Conservation (phyloP, 30 jellyfish, hydroid and myxozoan species). For the Aurelia sp. region DNA sequence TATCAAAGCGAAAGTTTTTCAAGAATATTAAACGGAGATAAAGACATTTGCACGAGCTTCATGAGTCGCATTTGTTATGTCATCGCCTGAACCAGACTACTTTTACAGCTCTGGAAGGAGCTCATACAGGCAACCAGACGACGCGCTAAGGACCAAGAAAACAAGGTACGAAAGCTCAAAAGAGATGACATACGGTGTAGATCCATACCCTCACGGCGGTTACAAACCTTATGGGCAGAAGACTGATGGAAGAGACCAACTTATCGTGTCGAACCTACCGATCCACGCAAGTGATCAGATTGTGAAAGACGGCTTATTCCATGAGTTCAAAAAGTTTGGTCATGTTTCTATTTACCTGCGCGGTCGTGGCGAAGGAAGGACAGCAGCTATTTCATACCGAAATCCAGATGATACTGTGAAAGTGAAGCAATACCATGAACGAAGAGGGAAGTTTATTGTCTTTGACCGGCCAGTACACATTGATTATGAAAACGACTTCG, state of each 20-base stretch:
- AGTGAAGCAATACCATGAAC: slow-evolving; percentile 82
- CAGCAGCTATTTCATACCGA: slow-evolving; percentile 82
- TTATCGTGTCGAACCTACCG: slow-evolving; percentile 84
- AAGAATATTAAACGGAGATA: not conserved
- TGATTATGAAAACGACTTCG: slow-evolving; percentile 80
- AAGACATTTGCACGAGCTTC: slow-evolving; percentile 10
- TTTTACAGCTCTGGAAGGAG: slow-evolving; percentile 79
- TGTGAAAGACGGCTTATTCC: slow-evolving; percentile 81
- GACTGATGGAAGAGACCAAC: slow-evolving; percentile 64
- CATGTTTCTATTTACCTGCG: slow-evolving; percentile 87
- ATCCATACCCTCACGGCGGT: slow-evolving; percentile 75
- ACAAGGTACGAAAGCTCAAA: slow-evolving; percentile 62
- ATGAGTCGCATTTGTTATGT: slow-evolving; percentile 75
- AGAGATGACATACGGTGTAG: slow-evolving; percentile 76
- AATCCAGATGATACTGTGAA: slow-evolving; percentile 83
- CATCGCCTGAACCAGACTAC: slow-evolving; percentile 97
- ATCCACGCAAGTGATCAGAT: slow-evolving; percentile 78
- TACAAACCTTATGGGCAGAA: slow-evolving; percentile 56
- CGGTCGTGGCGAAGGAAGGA: slow-evolving; percentile 95
- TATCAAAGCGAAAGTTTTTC: not conserved
- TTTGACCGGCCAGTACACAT: slow-evolving; percentile 90
- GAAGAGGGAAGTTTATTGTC: slow-evolving; percentile 86
- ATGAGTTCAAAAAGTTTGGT: slow-evolving; percentile 91
- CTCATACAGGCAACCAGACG: slow-evolving; percentile 75
- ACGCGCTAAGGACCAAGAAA: slow-evolving; percentile 66